Evolutionary conservation across 2,888 invertebrate genomes (phyloP).

Genomic region (Anodontia alba): DNA sequence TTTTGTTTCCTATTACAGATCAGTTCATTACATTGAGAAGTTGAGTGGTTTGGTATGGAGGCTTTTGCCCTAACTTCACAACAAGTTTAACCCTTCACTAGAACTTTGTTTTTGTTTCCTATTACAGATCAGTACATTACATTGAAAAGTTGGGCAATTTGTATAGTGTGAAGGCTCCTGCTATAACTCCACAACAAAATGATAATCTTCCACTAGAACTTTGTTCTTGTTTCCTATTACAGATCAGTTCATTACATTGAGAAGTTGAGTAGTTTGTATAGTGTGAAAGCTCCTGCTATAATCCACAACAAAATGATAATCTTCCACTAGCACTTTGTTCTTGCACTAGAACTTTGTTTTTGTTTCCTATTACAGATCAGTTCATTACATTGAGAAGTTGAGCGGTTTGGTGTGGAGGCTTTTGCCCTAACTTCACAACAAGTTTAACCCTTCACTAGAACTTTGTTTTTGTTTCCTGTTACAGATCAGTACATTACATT

Average conservation of each 20-base stretch:
- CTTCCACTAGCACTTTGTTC: constrained; percentile 85
- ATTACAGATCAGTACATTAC: constrained; percentile 90
- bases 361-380: too few relatives aligned
- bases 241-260: too few relatives aligned
- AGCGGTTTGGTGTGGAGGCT: constrained; percentile 90
- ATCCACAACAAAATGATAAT: too few relatives aligned
- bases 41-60: constrained; percentile 91
- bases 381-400: constrained; percentile 90
- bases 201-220: constrained; percentile 91
- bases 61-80: constrained; percentile 94
- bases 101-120: too few relatives aligned
- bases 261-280: constrained; percentile 89
- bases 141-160: constrained; percentile 91
- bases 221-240: too few relatives aligned
- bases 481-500: constrained; percentile 89
- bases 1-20: constrained; percentile 81
- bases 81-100: constrained; percentile 92
- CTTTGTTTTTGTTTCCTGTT: too few relatives aligned
- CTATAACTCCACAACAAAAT: constrained; percentile 94
- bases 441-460: constrained; percentile 90
- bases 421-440: constrained; percentile 95
- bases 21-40: constrained; percentile 97
- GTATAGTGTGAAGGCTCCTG: constrained; percentile 94
- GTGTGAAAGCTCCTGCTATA: constrained; percentile 87
- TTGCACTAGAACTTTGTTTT: too few relatives aligned